phyloP scores from a whole-genome alignment of 2,113 vertebrate genomes.

The Podarcis muralis region DNA sequence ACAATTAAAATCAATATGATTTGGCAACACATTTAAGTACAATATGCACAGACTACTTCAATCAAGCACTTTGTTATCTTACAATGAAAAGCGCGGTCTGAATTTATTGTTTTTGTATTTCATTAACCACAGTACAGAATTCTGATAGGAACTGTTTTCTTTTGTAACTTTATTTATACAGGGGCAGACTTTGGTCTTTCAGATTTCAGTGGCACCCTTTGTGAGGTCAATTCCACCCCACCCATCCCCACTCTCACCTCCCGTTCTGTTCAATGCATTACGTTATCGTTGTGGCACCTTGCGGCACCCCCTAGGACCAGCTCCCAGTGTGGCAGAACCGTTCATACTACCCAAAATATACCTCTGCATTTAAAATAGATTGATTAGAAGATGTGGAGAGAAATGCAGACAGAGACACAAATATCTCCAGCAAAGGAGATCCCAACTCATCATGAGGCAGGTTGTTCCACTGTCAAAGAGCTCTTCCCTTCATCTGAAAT shows the following conservation, averaged over 20 bases:
- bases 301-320: too few species aligned
- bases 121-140: not conserved
- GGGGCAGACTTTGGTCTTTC: too few species aligned
- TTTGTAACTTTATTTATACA: not conserved
- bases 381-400: not conserved
- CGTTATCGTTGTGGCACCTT: too few species aligned
- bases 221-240: too few species aligned
- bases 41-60: not conserved
- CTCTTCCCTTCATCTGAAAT: not conserved
- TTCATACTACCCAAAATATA: too few species aligned
- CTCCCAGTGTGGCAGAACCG: too few species aligned
- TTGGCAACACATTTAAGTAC: not conserved
- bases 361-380: not conserved
- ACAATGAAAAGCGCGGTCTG: not conserved
- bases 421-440: not conserved
- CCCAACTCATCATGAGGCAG: not conserved
- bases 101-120: not conserved
- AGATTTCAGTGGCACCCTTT: too few species aligned
- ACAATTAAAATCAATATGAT: too few species aligned
- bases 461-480: not conserved
- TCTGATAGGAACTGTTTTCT: not conserved
- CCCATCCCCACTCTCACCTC: too few species aligned
- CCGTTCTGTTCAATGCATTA: too few species aligned
- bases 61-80: not conserved
- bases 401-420: not conserved